Percentiles rank a stretch among this genome's conserved stretches.
Conservation (phyloP, 2,113 vertebrate species). For the Gorsachius goisagi region DNA sequence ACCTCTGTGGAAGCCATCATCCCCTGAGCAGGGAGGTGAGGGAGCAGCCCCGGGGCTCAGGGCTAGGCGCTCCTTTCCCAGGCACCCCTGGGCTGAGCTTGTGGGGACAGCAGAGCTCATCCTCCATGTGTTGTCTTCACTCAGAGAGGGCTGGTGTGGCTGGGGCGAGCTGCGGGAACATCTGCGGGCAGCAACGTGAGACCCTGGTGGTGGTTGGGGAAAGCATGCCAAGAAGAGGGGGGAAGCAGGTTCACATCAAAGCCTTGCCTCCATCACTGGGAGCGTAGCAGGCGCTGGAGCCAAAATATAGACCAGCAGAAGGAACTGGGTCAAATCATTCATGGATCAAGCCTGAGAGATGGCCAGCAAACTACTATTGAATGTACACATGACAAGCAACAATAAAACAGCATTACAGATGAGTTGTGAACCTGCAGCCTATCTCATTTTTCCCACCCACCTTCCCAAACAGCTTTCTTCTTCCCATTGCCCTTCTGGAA, state of each 20-base stretch:
- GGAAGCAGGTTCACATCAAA: conserved; percentile 48
- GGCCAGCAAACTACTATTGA: background rate
- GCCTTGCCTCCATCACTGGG: background rate
- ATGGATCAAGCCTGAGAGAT: background rate
- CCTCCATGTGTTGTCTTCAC: conserved; percentile 34
- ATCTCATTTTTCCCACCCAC: background rate
- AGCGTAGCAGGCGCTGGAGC: background rate
- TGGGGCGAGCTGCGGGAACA: background rate
- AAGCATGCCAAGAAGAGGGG: background rate
- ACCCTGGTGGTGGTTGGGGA: background rate
- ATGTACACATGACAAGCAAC: background rate
- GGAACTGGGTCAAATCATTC: background rate
- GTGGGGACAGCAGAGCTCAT: background rate
- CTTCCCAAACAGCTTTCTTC: background rate
- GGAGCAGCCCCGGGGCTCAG: background rate
- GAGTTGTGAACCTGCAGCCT: background rate
- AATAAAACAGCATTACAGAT: background rate
- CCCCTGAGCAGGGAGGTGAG: background rate
- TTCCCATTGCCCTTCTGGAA: background rate
- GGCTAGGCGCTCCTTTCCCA: background rate
- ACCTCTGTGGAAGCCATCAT: conserved; percentile 41
- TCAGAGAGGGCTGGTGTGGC: background rate
- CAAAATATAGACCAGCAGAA: background rate
- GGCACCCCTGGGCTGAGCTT: background rate
- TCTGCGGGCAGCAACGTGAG: background rate